Base-by-base conservation (phyloP, 2,797 vertebrate species). In the Acrocephalus scirpaceus region DNA sequence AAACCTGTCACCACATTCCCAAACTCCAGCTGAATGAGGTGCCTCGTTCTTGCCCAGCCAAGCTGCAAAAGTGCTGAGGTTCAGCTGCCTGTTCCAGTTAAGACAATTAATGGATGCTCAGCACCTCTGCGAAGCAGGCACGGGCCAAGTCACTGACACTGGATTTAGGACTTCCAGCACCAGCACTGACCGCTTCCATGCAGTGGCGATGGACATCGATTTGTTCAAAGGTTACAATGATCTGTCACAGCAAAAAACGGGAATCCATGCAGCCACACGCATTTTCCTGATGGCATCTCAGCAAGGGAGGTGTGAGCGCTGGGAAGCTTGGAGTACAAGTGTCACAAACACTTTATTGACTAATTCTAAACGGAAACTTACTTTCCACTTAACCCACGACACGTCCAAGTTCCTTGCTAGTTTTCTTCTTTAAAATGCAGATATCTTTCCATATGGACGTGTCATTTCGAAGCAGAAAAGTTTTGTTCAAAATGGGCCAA, bases 1-100 rank as follows among this genome's bases (percentile, higher is more conserved):
- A 2, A 1, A 56, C 26, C 56, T 4, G 1, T 25, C 70, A 29
- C 4, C 3, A 1, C 47, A 57, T 19, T n/a, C 58, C 58, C 2
- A 0, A 2, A 16, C 36, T 32, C 29, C 74, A 36, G 11, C 50
- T 22, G 51, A 58, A 18, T 3, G 7, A 60, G 36, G 18, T 15
- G 29, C 34, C 51, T 8, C 4, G 4, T 34, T 36, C 42, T 27
- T 16, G 22, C 30, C 27, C 8, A 3, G 83, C 12, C 36, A 20
- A 29, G 70, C 5, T 23, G 16, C 29, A 8, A 5, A 60, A 73
- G 21, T 36, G 71, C 65, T 13, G 48, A 45, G 50, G 4, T 29
- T 34, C 9, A 3, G 57, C 77, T 51, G 73, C 83, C 36, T 23
- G 51, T 3, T n/a, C 19, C 69, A 44, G 29, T 8, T 66, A 26